phyloP scores from a whole-genome alignment of 2,797 vertebrate genomes.

The Muscicapa striata region DNA sequence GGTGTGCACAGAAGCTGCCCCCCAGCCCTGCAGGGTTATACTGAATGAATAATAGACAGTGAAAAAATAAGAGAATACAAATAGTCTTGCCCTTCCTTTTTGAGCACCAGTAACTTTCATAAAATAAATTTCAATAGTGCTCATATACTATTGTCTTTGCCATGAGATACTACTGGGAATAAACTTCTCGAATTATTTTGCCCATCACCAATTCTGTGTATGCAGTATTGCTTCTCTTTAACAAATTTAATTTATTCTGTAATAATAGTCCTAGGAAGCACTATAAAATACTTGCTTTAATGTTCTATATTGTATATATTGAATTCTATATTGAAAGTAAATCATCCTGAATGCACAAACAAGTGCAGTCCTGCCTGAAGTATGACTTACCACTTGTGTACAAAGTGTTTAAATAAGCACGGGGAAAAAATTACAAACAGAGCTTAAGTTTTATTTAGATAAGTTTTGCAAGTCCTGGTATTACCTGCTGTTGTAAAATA shows the following conservation, averaged over 20 bases:
- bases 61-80: not conserved
- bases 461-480: not conserved
- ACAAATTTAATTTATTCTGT: not conserved
- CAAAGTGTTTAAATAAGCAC: not conserved
- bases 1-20: not conserved
- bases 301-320: not conserved
- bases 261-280: not conserved
- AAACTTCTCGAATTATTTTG: not conserved
- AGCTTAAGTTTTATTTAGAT: not conserved
- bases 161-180: not conserved
- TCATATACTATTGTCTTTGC: not conserved
- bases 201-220: not conserved
- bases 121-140: not conserved
- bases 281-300: not conserved
- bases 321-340: not conserved
- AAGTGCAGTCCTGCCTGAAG: not conserved
- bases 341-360: not conserved
- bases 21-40: not conserved
- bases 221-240: not conserved
- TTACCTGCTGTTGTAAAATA: not conserved
- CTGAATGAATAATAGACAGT: not conserved
- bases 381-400: not conserved
- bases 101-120: not conserved
- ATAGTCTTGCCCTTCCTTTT: not conserved
- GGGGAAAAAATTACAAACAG: fast-evolving